Conservation (phyloP, 1,140 invertebrate genomes). For the Telenomus remus region DNA sequence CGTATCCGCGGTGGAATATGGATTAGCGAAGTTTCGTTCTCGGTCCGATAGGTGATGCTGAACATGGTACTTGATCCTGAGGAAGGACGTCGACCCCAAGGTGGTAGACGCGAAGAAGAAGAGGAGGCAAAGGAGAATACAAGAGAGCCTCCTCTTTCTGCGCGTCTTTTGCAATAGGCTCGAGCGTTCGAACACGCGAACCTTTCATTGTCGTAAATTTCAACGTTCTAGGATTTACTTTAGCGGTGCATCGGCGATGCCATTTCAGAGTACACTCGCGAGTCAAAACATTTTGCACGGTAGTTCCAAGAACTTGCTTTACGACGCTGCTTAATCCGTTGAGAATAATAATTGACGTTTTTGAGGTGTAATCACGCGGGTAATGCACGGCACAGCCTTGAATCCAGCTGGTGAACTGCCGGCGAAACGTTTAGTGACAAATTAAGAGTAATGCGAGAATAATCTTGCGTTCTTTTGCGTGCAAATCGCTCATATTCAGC, state of each 20-base stretch:
- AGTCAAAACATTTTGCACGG: conserved; percentile 31
- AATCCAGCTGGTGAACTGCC: conserved; percentile 10
- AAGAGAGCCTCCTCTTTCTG: conserved; percentile 49
- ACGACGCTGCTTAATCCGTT: conserved; percentile 43
- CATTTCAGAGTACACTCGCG: conserved; percentile 42
- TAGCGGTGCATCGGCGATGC: conserved; percentile 26
- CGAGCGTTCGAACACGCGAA: conserved; percentile 58
- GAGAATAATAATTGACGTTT: conserved; percentile 48
- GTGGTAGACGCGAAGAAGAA: conserved; percentile 52
- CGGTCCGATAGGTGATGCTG: conserved; percentile 72
- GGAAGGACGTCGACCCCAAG: conserved; percentile 70
- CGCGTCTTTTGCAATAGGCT: conserved; percentile 52
- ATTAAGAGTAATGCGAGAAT: conserved; percentile 23
- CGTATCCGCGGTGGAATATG: conserved; percentile 65
- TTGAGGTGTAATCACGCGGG: conserved; percentile 30
- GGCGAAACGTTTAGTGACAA: conserved; percentile 20
- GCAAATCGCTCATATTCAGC: conserved; percentile 15
- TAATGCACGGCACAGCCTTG: conserved; percentile 24
- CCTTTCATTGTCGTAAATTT: conserved; percentile 66
- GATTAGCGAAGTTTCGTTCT: conserved; percentile 66
- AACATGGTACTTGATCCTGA: conserved; percentile 68
- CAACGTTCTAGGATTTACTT: conserved; percentile 55
- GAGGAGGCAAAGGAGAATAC: conserved; percentile 38
- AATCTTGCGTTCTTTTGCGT: conserved; percentile 23
- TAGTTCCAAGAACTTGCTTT: conserved; percentile 41